A percentile compares a stretch with the other conserved stretches of the same genome.
These are phyloP conservation scores for Propsilocerus akamusi DNA, from an alignment of 1,140 invertebrate species.

Conservation along the genomic window DNA sequence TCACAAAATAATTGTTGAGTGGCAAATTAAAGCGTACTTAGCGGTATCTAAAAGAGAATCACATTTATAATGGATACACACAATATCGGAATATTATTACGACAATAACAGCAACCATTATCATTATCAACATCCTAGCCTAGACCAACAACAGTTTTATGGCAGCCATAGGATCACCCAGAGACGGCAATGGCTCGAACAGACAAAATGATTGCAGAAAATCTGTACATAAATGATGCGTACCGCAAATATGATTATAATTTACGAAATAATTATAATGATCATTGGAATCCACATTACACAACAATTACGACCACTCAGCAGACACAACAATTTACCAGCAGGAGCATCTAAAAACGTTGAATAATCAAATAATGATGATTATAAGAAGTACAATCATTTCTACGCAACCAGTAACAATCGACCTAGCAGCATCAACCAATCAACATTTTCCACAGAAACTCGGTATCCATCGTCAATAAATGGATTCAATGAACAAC, in stretches of 20 bases:
- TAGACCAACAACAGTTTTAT: not conserved
- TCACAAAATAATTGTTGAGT: not conserved
- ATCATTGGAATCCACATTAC: not conserved
- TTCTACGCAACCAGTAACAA: not conserved
- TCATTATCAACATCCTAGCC: not conserved
- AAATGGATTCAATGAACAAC: too few relatives aligned
- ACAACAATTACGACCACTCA: not conserved
- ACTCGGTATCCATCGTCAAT: too few relatives aligned
- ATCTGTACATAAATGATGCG: not conserved
- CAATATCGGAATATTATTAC: conserved; percentile 1
- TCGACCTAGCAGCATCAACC: too few relatives aligned
- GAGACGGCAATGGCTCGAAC: too few relatives aligned
- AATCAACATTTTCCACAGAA: too few relatives aligned
- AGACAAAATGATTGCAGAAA: not conserved
- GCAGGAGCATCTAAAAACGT: not conserved
- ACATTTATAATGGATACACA: not conserved
- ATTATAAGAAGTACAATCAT: not conserved
- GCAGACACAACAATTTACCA: not conserved
- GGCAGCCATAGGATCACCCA: not conserved
- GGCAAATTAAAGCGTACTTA: not conserved
- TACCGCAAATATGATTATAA: not conserved
- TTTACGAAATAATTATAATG: conserved; percentile 2
- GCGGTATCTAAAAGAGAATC: not conserved
- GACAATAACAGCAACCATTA: not conserved
- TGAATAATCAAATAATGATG: not conserved